phyloP scores from a whole-genome alignment of 1,140 invertebrate genomes.

The Tetranychus cinnabarinus region DNA sequence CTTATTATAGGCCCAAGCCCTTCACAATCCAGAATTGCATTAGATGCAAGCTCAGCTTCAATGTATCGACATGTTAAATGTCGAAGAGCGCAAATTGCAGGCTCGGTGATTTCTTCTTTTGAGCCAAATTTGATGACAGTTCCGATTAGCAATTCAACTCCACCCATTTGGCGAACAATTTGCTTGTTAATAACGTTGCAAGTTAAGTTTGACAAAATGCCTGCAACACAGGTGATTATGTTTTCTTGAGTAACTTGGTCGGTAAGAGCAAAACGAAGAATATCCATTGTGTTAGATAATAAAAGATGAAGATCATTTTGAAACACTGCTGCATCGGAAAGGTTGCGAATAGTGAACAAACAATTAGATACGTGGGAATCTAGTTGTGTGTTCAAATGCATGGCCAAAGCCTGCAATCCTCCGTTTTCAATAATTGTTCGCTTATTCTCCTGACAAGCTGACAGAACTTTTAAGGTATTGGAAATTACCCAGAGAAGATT shows the following conservation, averaged over 20 bases:
- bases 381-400: slow-evolving; percentile 63
- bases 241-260: slow-evolving; percentile 52
- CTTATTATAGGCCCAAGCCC: slow-evolving; percentile 82
- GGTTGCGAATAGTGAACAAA: slow-evolving; percentile 85
- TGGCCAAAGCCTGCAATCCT: slow-evolving; percentile 88
- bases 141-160: slow-evolving; percentile 77
- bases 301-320: slow-evolving; percentile 3
- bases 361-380: slow-evolving; percentile 86
- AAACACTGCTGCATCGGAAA: slow-evolving; percentile 90
- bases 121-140: slow-evolving; percentile 58
- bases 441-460: slow-evolving; percentile 92
- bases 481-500: slow-evolving; percentile 96
- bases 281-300: no score
- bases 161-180: slow-evolving; percentile 74
- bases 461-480: slow-evolving; percentile 59
- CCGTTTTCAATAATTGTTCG: slow-evolving; percentile 89
- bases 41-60: slow-evolving; percentile 87
- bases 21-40: slow-evolving; percentile 75
- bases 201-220: slow-evolving; percentile 91
- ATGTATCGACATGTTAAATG: slow-evolving; percentile 85
- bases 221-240: slow-evolving; percentile 90
- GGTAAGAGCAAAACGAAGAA: slow-evolving; percentile 37
- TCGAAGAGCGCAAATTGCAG: slow-evolving; percentile 81
- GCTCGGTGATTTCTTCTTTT: slow-evolving; percentile 92
- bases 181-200: slow-evolving; percentile 97